phyloP scores from a whole-genome alignment of 2,113 vertebrate genomes.

The Dipodomys stephensi region DNA sequence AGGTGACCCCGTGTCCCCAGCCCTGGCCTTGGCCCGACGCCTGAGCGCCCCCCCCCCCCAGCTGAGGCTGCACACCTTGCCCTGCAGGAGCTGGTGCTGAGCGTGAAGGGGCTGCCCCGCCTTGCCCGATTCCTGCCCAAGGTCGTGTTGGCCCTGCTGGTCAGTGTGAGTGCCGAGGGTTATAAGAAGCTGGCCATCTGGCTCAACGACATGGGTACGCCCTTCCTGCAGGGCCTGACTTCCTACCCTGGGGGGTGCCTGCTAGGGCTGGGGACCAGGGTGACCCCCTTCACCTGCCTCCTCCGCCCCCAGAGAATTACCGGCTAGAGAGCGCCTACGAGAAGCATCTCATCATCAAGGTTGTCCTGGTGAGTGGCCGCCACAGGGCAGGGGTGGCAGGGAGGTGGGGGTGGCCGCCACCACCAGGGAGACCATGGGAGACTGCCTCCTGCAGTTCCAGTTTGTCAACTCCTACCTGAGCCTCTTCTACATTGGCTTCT shows the following conservation, averaged over 20 bases:
- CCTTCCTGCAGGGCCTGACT: neutral
- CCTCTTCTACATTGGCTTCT: conserved; percentile 99
- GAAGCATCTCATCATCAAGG: conserved; percentile 99
- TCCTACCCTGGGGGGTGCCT: neutral
- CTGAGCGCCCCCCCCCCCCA: rapidly evolving
- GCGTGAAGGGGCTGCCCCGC: conserved; percentile 94
- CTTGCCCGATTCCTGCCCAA: conserved; percentile 95
- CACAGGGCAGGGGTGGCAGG: neutral
- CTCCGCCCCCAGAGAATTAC: conserved; percentile 93
- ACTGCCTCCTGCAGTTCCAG: conserved; percentile 92
- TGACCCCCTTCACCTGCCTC: neutral
- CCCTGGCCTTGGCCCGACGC: neutral
- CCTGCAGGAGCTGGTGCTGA: conserved; percentile 94
- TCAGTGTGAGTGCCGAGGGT: conserved; percentile 95
- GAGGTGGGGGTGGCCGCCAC: neutral
- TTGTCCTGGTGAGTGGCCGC: conserved; percentile 95
- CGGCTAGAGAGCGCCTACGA: conserved; percentile 99
- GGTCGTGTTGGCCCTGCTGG: conserved; percentile 95
- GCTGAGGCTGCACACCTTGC: neutral
- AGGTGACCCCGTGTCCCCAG: conserved; percentile 86
- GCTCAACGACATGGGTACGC: conserved; percentile 97
- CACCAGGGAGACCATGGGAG: neutral
- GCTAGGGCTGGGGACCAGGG: neutral
- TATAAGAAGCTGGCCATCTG: conserved; percentile 98
- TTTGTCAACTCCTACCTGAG: conserved; percentile 99